These are phyloP conservation scores for Caerostris extrusa DNA, from an alignment of 1,140 invertebrate genomes.

Conservation along the genomic window DNA sequence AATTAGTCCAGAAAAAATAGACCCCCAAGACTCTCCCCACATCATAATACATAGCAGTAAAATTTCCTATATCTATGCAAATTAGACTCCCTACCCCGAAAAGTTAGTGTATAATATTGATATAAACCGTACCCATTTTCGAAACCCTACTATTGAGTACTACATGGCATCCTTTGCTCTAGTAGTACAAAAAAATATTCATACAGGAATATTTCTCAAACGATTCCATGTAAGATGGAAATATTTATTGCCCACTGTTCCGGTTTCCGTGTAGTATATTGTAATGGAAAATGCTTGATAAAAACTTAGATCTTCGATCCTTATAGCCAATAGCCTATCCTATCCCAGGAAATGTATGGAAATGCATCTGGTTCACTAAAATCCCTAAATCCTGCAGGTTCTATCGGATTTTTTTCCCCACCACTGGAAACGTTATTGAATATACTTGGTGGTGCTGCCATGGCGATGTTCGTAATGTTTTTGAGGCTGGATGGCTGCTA, in stretches of 20 bases:
- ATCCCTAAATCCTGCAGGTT: not conserved
- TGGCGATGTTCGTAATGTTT: not conserved
- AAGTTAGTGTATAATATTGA: slow-evolving; percentile 66
- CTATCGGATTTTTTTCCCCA: slow-evolving; percentile 29
- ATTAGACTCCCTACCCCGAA: slow-evolving; percentile 11
- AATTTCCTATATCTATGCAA: slow-evolving; percentile 64
- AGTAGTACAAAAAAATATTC: not conserved
- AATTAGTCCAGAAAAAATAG: slow-evolving; percentile 60
- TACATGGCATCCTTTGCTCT: not conserved
- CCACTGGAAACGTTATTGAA: slow-evolving; percentile 29
- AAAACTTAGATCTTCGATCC: slow-evolving; percentile 56
- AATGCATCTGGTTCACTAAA: not conserved
- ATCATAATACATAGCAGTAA: slow-evolving; percentile 29
- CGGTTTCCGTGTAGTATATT: not conserved
- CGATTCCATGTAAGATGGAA: slow-evolving; percentile 32
- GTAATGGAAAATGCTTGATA: slow-evolving; percentile 43
- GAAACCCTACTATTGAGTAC: not conserved
- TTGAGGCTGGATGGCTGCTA: not conserved
- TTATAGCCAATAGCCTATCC: slow-evolving; percentile 57
- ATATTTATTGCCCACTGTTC: slow-evolving; percentile 39
- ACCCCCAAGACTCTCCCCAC: slow-evolving; percentile 19
- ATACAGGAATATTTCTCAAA: slow-evolving; percentile 42
- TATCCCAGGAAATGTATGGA: slow-evolving; percentile 38
- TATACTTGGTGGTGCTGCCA: not conserved
- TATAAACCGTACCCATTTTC: slow-evolving; percentile 44